phyloP scores from a whole-genome alignment of 2,888 invertebrate genomes.

The Neoitamus cyanurus region DNA sequence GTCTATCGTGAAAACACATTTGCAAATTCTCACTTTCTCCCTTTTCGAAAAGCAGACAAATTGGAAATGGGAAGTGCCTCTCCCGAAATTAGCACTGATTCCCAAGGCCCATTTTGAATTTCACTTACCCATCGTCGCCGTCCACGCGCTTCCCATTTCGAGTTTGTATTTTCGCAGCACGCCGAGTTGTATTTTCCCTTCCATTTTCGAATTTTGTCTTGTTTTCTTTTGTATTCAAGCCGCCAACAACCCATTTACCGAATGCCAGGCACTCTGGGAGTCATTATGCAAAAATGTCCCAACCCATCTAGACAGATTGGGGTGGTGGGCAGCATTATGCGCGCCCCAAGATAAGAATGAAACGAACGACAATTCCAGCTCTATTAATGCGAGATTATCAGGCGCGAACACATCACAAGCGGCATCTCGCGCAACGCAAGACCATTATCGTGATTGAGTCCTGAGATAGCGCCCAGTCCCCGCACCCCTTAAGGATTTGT shows the following conservation, averaged over 20 bases:
- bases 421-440: background rate
- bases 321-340: background rate
- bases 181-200: background rate
- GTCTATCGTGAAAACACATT: background rate
- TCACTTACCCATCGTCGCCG: background rate
- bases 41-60: constrained; percentile 3
- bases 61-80: background rate
- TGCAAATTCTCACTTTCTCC: background rate
- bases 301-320: background rate
- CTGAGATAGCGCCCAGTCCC: background rate
- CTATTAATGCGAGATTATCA: constrained; percentile 36
- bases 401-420: constrained; percentile 25
- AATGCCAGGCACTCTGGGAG: background rate
- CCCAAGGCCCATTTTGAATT: background rate
- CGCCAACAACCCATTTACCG: constrained; percentile 21
- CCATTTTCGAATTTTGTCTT: constrained; percentile 31
- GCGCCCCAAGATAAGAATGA: constrained; percentile 13
- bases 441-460: constrained; percentile 30
- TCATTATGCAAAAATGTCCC: constrained; percentile 2
- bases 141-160: background rate
- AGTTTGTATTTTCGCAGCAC: background rate
- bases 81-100: constrained; percentile 11
- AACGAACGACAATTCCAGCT: constrained; percentile 7
- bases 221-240: constrained; percentile 36
- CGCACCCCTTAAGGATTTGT: background rate